These are phyloP conservation scores for Meloidogyne exigua DNA, from an alignment of 1,140 invertebrate species.

Conservation along the genomic window DNA sequence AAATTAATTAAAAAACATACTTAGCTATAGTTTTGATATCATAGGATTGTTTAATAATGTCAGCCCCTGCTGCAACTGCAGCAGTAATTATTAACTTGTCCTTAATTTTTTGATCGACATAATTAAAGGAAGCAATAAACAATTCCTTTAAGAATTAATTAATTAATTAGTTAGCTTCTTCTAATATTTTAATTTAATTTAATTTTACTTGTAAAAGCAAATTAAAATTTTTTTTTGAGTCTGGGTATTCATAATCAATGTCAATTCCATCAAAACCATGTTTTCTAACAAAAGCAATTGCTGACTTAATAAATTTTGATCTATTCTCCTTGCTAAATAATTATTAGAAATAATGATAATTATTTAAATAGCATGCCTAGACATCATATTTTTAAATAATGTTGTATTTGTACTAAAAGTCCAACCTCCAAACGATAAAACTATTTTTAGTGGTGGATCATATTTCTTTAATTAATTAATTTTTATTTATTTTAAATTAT, in stretches of 20 bases:
- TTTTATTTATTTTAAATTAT: not conserved
- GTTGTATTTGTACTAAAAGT: constrained; percentile 53
- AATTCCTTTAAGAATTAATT: constrained; percentile 3
- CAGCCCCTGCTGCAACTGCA: constrained; percentile 64
- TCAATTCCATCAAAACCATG: constrained; percentile 70
- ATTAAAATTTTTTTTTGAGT: constrained; percentile 90
- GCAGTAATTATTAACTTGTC: constrained; percentile 62
- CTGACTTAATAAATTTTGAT: constrained; percentile 57
- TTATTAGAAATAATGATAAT: not conserved
- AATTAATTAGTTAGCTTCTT: not conserved
- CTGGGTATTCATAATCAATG: constrained; percentile 94
- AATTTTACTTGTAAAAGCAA: constrained; percentile 75
- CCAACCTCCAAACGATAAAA: constrained; percentile 65
- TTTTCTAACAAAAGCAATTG: constrained; percentile 54
- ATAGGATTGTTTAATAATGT: constrained; percentile 64
- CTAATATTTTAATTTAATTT: not conserved
- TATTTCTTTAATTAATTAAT: constrained; percentile 28
- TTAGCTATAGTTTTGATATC: constrained; percentile 62
- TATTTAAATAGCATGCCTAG: constrained; percentile 13
- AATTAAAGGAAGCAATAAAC: not conserved
- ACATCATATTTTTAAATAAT: constrained; percentile 48
- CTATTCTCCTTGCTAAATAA: constrained; percentile 28
- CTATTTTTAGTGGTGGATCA: constrained; percentile 60
- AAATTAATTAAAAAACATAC: constrained; percentile 33
- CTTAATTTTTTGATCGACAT: not conserved